Evolutionary conservation across 2,888 invertebrate genomes (phyloP), one percentile per base, ranked within the genome.

Genomic region (Pardosa pseudoannulata): DNA sequence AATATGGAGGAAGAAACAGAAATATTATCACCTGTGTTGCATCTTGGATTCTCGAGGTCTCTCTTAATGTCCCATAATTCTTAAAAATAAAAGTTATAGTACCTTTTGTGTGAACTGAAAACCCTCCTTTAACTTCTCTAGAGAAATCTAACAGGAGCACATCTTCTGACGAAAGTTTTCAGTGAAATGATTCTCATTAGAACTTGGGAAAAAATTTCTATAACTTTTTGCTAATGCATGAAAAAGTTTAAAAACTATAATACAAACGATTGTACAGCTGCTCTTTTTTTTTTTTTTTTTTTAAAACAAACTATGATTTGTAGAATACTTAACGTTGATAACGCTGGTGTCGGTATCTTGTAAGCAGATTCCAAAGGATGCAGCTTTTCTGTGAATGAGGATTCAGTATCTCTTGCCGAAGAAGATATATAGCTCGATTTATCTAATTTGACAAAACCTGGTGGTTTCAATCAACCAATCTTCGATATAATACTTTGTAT

Each of bases 161-260:
- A n/a, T n/a, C n/a, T n/a, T n/a, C n/a, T n/a, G n/a, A n/a, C n/a
- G n/a, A n/a, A n/a, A n/a, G n/a, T n/a, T n/a, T n/a, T n/a, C n/a
- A n/a, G n/a, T n/a, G n/a, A n/a, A n/a, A n/a, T n/a, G n/a, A n/a
- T n/a, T n/a, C n/a, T n/a, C n/a, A n/a, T n/a, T n/a, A n/a, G n/a
- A n/a, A n/a, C n/a, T n/a, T n/a, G n/a, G n/a, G n/a, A n/a, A n/a
- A n/a, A n/a, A 56, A 56, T 23, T 56, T 56, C 23, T n/a, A 46
- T 65, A 41, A 80, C 29, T 73, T 68, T 56, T 74, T 73, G 46
- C 67, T 80, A 80, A 74, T 68, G 32, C 50, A 68, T 56, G 36
- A 32, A 79, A 80, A 64, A 80, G 16, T 73, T 76, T 73, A 68
- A 73, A 67, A 80, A 68, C 67, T 74, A 80, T 73, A 56, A 68